Evolutionary conservation across 2,113 vertebrate genomes (phyloP).

Genomic region (Penelope pileata): DNA sequence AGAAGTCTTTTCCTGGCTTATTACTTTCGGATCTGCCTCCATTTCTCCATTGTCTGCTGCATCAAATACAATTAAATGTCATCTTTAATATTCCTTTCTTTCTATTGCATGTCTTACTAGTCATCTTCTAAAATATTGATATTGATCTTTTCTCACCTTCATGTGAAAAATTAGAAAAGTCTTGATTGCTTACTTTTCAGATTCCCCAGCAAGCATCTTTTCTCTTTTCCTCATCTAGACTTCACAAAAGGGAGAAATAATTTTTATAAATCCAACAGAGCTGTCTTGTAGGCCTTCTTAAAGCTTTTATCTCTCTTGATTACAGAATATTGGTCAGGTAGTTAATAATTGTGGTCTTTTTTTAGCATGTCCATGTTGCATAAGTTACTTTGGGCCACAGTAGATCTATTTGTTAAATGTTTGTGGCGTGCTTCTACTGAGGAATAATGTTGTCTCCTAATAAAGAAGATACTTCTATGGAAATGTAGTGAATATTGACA

Average conservation of each 20-base stretch:
- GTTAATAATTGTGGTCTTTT: neutral
- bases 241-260: neutral
- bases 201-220: neutral
- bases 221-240: neutral
- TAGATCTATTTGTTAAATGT: neutral
- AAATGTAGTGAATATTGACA: neutral
- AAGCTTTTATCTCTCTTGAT: neutral
- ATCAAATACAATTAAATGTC: conserved; percentile 35
- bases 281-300: neutral
- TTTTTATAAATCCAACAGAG: neutral
- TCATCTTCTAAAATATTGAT: neutral
- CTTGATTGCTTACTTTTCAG: neutral
- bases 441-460: neutral
- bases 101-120: conserved; percentile 22
- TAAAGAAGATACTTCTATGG: neutral
- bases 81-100: conserved; percentile 9
- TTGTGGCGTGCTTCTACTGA: neutral
- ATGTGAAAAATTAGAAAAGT: neutral
- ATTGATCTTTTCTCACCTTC: neutral
- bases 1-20: conserved; percentile 12
- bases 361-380: accelerated
- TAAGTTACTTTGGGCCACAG: neutral
- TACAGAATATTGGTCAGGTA: neutral
- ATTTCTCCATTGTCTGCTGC: neutral
- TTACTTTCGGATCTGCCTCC: conserved; percentile 8